Conservation (phyloP, 2,113 vertebrate species). For the Xiphophorus hellerii region DNA sequence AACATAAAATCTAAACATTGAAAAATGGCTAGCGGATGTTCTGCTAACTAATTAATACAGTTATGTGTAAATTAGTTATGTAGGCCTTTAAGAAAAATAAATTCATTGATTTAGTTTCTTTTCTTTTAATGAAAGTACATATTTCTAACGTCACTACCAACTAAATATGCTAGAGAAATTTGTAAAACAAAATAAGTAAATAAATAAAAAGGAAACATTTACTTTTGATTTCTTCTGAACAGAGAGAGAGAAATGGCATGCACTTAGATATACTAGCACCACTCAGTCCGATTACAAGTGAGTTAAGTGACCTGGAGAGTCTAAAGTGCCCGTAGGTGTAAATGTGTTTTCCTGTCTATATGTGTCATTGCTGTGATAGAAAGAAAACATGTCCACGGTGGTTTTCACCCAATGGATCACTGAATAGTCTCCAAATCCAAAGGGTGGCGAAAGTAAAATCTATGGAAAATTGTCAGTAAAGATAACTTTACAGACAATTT, state of each 20-base stretch:
- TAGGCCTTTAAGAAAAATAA: no score
- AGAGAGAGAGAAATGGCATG: neutral
- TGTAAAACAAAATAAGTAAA: neutral
- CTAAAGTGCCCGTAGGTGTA: constrained; percentile 44
- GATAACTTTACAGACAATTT: neutral
- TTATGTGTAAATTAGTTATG: no score
- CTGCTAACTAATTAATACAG: no score
- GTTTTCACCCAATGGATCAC: constrained; percentile 41
- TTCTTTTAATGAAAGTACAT: no score
- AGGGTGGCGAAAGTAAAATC: constrained; percentile 9
- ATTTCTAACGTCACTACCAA: neutral
- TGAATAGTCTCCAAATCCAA: constrained; percentile 2
- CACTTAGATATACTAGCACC: constrained; percentile 12
- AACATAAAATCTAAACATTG: no score
- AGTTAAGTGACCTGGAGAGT: constrained; percentile 37
- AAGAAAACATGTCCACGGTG: constrained; percentile 13
- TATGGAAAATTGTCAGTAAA: neutral
- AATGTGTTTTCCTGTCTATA: constrained; percentile 47
- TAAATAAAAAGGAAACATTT: neutral
- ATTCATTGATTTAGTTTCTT: no score
- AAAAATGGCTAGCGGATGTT: no score
- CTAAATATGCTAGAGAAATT: neutral
- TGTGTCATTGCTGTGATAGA: constrained; percentile 41
- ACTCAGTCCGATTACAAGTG: constrained; percentile 19
- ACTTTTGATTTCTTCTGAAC: neutral